These are phyloP conservation scores for Branchinecta lynchi DNA, from an alignment of 1,140 invertebrate species.

Conservation along the genomic window DNA sequence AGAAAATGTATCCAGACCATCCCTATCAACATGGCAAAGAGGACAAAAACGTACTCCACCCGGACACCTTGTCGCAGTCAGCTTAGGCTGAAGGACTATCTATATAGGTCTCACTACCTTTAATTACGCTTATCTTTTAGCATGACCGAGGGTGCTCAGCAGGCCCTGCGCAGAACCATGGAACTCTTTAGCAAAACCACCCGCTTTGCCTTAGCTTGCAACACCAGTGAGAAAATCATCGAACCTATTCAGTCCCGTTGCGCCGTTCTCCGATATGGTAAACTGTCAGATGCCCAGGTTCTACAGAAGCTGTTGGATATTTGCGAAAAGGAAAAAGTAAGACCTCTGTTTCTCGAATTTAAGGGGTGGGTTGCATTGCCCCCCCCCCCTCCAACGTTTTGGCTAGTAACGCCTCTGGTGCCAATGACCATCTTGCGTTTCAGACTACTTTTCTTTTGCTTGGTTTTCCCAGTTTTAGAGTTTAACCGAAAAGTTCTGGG, in stretches of 20 bases:
- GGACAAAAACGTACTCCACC: too few relatives aligned
- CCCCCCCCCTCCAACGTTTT: too few relatives aligned
- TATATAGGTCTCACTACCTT: not conserved
- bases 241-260: conserved; percentile 97
- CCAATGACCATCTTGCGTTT: too few relatives aligned
- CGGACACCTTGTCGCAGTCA: not conserved
- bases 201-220: conserved; percentile 93
- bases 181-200: conserved; percentile 96
- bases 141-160: conserved; percentile 96
- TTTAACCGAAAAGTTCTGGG: too few relatives aligned
- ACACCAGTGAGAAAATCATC: conserved; percentile 97
- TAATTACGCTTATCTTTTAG: conserved; percentile 32
- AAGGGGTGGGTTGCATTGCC: too few relatives aligned
- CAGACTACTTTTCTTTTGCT: too few relatives aligned
- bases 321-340: conserved; percentile 54
- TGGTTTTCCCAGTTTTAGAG: too few relatives aligned
- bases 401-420: too few relatives aligned
- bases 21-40: too few relatives aligned
- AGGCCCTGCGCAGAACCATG: conserved; percentile 93
- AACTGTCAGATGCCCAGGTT: conserved; percentile 74
- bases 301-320: conserved; percentile 60
- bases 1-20: too few relatives aligned
- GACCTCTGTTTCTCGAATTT: conserved; percentile 17
- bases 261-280: conserved; percentile 87
- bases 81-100: too few relatives aligned